These are phyloP conservation scores for Bellardia pandia DNA, from an alignment of 2,888 invertebrate species.

Conservation along the genomic window DNA sequence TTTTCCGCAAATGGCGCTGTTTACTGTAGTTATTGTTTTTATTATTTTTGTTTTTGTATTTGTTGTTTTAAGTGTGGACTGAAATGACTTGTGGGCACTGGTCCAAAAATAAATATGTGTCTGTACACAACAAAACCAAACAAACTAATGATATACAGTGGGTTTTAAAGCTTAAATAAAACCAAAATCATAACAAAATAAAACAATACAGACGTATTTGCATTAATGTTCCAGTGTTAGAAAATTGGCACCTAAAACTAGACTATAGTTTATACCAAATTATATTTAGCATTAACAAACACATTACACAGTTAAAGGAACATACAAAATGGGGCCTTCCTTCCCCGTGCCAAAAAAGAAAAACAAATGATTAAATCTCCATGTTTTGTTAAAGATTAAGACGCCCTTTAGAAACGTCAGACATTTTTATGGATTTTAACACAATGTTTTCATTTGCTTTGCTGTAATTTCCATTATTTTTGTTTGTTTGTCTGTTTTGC, in stretches of 20 bases:
- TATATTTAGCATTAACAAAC: conserved; percentile 35
- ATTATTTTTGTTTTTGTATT: not conserved
- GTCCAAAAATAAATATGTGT: conserved; percentile 60
- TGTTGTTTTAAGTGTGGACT: conserved; percentile 32
- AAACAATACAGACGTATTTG: not conserved
- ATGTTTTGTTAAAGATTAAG: conserved; percentile 50
- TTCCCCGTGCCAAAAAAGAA: not conserved
- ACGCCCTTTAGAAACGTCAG: conserved; percentile 28
- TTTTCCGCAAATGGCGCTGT: conserved; percentile 40
- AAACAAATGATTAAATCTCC: conserved; percentile 36
- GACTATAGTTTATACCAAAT: conserved; percentile 21
- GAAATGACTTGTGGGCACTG: conserved; percentile 68
- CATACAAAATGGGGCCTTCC: no score
- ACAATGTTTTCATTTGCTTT: not conserved
- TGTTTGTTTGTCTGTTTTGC: not conserved
- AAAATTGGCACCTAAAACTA: conserved; percentile 56
- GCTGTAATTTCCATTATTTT: conserved; percentile 24
- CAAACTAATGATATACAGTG: not conserved
- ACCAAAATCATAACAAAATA: not conserved
- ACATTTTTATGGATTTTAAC: conserved; percentile 5
- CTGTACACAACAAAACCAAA: not conserved
- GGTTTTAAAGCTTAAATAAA: not conserved
- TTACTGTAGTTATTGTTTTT: conserved; percentile 17
- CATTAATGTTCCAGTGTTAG: conserved; percentile 24
- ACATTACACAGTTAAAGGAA: not conserved